Base-by-base conservation (phyloP, 1,140 invertebrate species). In the Papilio polytes region DNA sequence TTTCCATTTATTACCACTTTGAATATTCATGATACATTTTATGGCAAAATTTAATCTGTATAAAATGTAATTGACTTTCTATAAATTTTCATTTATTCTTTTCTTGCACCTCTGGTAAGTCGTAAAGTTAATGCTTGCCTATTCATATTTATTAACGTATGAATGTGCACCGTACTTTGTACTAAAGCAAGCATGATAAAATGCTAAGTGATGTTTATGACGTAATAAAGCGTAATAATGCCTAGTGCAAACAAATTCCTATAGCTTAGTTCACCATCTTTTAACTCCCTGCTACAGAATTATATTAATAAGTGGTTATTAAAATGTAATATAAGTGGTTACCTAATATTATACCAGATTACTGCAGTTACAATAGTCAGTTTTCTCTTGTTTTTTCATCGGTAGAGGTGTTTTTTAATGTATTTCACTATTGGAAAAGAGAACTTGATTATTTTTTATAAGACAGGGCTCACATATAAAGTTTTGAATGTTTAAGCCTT, bases 61-160 rank as follows among this genome's bases (percentile, higher is more conserved):
- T 8, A 41, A n/a, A 20, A 6, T 56, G 4, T 7, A n/a, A n/a
- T 18, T 20, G 15, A 0, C 15, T 56, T 56, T 15, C 53, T 20
- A 56, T 56, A 41, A 41, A 41, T 91, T 91, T 91, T 91, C 87
- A 87, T 87, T 88, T 84, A 80, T 84, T 84, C 84, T 90, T 90
- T 91, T 36, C 89, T 90, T 85, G 88, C 85, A 88, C 89, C 87
- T 89, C 89, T 93, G 90, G 91, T 88, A 87, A 87, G 83, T 88
- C 90, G 86, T 93, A 92, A 92, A 92, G 85, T 91, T 91, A 92
- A 92, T 92, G 86, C 87, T 80, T 85, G 82, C 85, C 88, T 91
- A 93, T 93, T 94, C 91, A 91, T 92, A 91, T 92, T 93, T 92
- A 92, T 93, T 94, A 92, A 92, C 91, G 89, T 87, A 88, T 88